Percentiles rank a stretch among this genome's conserved stretches.
Evolutionary conservation across 2,888 invertebrate genomes (phyloP).

Genomic region (Eupithecia vulgata): DNA sequence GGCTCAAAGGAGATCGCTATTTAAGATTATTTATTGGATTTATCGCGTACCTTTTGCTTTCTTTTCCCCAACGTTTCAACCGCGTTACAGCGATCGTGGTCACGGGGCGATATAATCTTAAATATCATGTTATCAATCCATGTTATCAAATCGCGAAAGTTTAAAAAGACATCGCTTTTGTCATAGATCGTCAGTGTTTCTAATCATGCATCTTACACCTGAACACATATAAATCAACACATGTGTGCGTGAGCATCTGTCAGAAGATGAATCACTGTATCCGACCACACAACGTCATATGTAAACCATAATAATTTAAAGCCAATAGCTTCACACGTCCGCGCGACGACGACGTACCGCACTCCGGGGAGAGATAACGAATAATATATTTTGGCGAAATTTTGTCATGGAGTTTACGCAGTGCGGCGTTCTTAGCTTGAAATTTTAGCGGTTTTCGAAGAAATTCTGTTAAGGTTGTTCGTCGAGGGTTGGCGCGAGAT

Average conservation of each 20-base stretch:
- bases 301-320: slow-evolving; percentile 60
- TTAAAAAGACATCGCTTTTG: no score
- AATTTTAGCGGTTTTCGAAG: slow-evolving; percentile 22
- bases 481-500: no score
- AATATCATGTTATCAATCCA: no score
- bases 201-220: neutral
- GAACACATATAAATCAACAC: neutral
- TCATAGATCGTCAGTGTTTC: no score
- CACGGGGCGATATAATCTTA: no score
- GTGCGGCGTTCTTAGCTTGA: slow-evolving; percentile 56
- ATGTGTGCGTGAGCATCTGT: slow-evolving; percentile 12
- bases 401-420: slow-evolving; percentile 65
- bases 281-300: slow-evolving; percentile 18
- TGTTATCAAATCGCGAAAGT: no score
- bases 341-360: slow-evolving; percentile 55
- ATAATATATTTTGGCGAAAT: slow-evolving; percentile 76
- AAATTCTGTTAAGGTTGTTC: neutral
- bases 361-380: slow-evolving; percentile 72
- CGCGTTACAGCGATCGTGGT: no score
- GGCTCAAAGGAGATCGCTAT: no score
- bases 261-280: slow-evolving; percentile 25
- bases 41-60: no score
- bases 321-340: slow-evolving; percentile 58
- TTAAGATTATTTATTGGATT: no score
- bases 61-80: no score